Percentiles rank a stretch among this genome's conserved stretches.
Conservation (phyloP, 1,140 invertebrate species). For the Listronotus bonariensis region DNA sequence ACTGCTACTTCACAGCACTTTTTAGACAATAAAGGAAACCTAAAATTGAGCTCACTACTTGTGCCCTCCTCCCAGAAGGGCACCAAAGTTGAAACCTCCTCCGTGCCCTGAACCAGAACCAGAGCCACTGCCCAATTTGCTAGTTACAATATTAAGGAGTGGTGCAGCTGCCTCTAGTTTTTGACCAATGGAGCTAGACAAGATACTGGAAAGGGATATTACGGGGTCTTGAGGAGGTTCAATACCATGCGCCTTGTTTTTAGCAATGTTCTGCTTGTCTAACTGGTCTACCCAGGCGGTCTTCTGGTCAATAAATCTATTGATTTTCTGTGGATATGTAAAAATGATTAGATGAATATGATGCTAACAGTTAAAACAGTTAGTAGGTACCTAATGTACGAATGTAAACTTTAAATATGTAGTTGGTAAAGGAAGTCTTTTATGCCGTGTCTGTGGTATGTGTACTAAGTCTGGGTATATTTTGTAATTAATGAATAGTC, state of each 20-base stretch:
- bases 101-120: conserved; percentile 58
- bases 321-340: conserved; percentile 68
- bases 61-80: conserved; percentile 46
- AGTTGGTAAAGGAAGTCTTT: too few relatives aligned
- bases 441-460: too few relatives aligned
- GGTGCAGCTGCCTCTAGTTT: conserved; percentile 62
- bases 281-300: conserved; percentile 68
- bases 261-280: conserved; percentile 71
- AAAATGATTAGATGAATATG: neutral
- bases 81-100: conserved; percentile 58
- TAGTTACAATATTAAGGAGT: conserved; percentile 62
- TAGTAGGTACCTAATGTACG: too few relatives aligned
- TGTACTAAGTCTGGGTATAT: too few relatives aligned
- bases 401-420: too few relatives aligned
- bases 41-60: neutral
- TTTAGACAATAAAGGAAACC: neutral
- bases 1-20: neutral
- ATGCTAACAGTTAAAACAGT: too few relatives aligned
- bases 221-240: conserved; percentile 60
- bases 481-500: too few relatives aligned
- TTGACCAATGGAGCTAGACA: conserved; percentile 58
- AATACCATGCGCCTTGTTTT: conserved; percentile 76
- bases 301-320: conserved; percentile 75
- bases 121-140: conserved; percentile 61
- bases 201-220: conserved; percentile 57